Evolutionary conservation across 2,113 vertebrate genomes (phyloP).

Genomic region (Oncorhynchus keta): DNA sequence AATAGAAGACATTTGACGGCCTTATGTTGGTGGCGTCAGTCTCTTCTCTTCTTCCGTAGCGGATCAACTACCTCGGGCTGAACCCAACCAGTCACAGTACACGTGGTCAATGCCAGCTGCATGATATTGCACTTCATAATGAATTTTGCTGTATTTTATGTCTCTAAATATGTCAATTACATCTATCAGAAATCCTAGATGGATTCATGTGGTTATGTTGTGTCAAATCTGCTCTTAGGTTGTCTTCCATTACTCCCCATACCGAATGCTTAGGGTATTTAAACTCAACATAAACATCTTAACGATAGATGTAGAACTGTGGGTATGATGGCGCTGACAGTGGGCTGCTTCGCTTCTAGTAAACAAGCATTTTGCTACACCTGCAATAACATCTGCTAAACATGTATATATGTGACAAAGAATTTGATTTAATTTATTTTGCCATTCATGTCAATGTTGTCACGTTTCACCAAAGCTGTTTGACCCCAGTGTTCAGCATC

Average conservation of each 20-base stretch:
- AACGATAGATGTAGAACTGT: neutral
- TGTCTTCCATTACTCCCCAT: neutral
- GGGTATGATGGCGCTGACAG: too few species aligned
- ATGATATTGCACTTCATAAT: too few species aligned
- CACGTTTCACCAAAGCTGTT: neutral
- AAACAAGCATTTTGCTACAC: too few species aligned
- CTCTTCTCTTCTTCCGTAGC: neutral
- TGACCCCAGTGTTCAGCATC: neutral
- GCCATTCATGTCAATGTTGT: neutral
- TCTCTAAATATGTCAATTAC: too few species aligned
- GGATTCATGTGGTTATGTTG: too few species aligned
- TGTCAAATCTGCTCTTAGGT: too few species aligned
- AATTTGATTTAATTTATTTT: neutral
- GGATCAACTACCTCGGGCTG: neutral
- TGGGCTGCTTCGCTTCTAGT: too few species aligned
- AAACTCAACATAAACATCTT: neutral
- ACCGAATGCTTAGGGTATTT: neutral
- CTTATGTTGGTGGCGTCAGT: neutral
- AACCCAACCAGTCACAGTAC: neutral
- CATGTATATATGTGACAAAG: too few species aligned
- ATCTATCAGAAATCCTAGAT: too few species aligned
- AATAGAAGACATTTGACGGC: conserved; percentile 45
- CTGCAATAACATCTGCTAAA: too few species aligned
- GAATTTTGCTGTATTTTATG: too few species aligned
- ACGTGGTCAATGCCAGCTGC: neutral